A percentile compares a stretch with the other conserved stretches of the same genome.
Evolutionary conservation across 1,140 invertebrate genomes (phyloP).

Genomic region (Pollicipes pollicipes): DNA sequence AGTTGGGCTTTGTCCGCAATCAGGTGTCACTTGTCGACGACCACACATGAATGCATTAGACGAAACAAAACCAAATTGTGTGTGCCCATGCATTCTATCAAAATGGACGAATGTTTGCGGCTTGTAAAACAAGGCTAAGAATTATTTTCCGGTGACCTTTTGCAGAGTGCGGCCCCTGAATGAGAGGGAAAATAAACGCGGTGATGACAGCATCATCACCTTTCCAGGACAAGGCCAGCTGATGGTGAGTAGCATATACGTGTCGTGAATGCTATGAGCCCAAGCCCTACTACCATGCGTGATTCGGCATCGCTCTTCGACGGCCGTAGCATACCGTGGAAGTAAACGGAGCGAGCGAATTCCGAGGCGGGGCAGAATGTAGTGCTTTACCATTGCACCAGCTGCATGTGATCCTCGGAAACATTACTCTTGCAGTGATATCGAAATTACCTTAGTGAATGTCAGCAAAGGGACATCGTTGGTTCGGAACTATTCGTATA

Average conservation of each 20-base stretch:
- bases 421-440: background rate
- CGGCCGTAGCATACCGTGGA: too few species aligned
- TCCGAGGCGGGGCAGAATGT: too few species aligned
- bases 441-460: too few species aligned
- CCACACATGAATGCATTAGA: background rate
- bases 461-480: too few species aligned
- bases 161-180: constrained; percentile 25
- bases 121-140: background rate
- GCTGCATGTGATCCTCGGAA: background rate
- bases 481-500: too few species aligned
- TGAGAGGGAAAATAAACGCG: constrained; percentile 24
- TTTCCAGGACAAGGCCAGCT: constrained; percentile 27
- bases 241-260: constrained; percentile 21
- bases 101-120: too few species aligned
- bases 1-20: background rate
- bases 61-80: background rate
- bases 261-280: background rate
- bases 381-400: too few species aligned
- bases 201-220: constrained; percentile 23
- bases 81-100: too few species aligned
- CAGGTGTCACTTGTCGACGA: too few species aligned
- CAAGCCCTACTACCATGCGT: too few species aligned
- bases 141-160: background rate
- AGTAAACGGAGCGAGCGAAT: too few species aligned
- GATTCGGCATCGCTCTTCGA: too few species aligned